A percentile compares a stretch with the other conserved stretches of the same genome.
Conservation (phyloP, 2,888 invertebrate genomes). For the Esperia sulphurella region DNA sequence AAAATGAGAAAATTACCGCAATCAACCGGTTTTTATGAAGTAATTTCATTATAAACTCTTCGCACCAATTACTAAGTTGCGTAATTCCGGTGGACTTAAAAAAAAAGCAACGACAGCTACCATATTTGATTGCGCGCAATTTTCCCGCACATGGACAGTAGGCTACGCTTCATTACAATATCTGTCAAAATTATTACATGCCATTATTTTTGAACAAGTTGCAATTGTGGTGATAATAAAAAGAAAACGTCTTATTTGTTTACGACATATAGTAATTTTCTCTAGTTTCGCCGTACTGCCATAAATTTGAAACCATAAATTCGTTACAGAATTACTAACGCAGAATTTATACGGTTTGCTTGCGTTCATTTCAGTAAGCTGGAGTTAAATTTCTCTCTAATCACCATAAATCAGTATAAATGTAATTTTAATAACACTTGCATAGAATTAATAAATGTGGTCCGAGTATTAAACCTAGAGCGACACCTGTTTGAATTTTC, state of each 20-base stretch:
- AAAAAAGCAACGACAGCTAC: slow-evolving; percentile 13
- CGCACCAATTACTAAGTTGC: slow-evolving; percentile 4
- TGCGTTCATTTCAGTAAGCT: too few relatives aligned
- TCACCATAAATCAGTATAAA: neutral
- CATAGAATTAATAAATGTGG: neutral
- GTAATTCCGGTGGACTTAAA: slow-evolving; percentile 13
- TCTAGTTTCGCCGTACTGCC: too few relatives aligned
- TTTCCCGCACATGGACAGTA: slow-evolving; percentile 12
- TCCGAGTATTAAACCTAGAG: neutral
- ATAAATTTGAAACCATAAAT: too few relatives aligned
- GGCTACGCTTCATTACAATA: slow-evolving; percentile 3
- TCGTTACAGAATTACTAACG: too few relatives aligned
- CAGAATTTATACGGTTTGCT: too few relatives aligned
- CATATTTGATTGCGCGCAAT: slow-evolving; percentile 21
- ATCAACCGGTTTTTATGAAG: neutral
- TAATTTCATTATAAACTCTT: neutral
- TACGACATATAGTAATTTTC: too few relatives aligned
- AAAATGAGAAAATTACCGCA: neutral
- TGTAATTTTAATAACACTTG: too few relatives aligned
- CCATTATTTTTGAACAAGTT: slow-evolving; percentile 1
- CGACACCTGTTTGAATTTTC: too few relatives aligned
- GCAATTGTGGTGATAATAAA: neutral
- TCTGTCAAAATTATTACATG: slow-evolving; percentile 9
- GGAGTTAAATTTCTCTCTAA: too few relatives aligned
- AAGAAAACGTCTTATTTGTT: too few relatives aligned